A percentile compares a stretch with the other conserved stretches of the same genome.
Evolutionary conservation across 1,140 invertebrate species (phyloP).

Genomic region (Eciton burchellii): DNA sequence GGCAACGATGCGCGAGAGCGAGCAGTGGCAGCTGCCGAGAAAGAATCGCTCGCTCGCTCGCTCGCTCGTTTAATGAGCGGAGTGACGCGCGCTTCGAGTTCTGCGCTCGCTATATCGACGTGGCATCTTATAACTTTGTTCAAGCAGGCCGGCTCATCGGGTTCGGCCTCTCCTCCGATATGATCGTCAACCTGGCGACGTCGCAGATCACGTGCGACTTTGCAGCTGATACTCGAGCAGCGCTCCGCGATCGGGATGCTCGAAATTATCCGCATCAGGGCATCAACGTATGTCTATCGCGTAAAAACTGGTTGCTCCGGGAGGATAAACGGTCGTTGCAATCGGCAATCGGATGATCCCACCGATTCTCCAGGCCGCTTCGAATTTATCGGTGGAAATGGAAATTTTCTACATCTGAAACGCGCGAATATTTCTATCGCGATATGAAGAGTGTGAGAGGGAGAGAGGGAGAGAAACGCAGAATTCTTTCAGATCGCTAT

Average conservation of each 20-base stretch:
- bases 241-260: background rate
- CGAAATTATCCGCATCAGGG: too few relatives aligned
- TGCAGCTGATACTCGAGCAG: constrained; percentile 27
- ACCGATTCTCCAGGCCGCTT: too few relatives aligned
- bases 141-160: background rate
- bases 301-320: too few relatives aligned
- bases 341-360: too few relatives aligned
- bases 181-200: constrained; percentile 17
- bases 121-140: constrained; percentile 28
- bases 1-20: constrained; percentile 23
- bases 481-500: too few relatives aligned
- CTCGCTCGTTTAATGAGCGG: constrained; percentile 55
- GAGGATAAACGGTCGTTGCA: too few relatives aligned
- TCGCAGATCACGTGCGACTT: background rate
- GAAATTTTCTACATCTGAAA: too few relatives aligned
- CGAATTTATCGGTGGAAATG: too few relatives aligned
- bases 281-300: too few relatives aligned
- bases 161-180: constrained; percentile 18
- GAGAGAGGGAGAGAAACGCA: too few relatives aligned
- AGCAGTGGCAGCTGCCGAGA: constrained; percentile 11
- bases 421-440: too few relatives aligned
- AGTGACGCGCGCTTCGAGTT: constrained; percentile 35
- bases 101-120: constrained; percentile 40
- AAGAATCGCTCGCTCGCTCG: constrained; percentile 28
- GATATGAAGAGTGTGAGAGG: too few relatives aligned